phyloP scores from a whole-genome alignment of 2,888 invertebrate species.

The Mongoloraphidia duomilia region DNA sequence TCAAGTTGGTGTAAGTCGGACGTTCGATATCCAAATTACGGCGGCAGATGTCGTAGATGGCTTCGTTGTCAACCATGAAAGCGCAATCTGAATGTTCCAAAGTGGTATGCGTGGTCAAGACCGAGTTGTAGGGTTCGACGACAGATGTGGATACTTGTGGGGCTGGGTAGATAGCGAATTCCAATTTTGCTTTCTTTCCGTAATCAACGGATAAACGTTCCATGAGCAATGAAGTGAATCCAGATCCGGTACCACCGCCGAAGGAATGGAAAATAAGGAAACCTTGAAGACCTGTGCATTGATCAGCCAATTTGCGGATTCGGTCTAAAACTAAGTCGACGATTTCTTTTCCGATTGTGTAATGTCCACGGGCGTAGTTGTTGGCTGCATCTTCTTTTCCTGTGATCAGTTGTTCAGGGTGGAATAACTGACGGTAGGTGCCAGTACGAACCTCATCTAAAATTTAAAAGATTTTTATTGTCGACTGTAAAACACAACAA shows the following conservation, averaged over 20 bases:
- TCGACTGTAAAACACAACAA: too few relatives aligned
- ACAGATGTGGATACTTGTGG: slow-evolving; percentile 37
- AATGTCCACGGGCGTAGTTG: slow-evolving; percentile 95
- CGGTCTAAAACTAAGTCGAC: slow-evolving; percentile 81
- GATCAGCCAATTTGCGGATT: slow-evolving; percentile 64
- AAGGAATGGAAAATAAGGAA: slow-evolving; percentile 51
- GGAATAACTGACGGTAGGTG: slow-evolving; percentile 90
- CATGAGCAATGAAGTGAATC: slow-evolving; percentile 50
- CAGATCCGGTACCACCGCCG: slow-evolving; percentile 44
- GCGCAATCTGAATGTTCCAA: too few relatives aligned
- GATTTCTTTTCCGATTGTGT: slow-evolving; percentile 92
- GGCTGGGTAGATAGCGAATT: slow-evolving; percentile 52
- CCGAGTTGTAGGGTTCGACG: slow-evolving; percentile 43
- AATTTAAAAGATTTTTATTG: slow-evolving; percentile 12
- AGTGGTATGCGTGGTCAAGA: slow-evolving; percentile 46
- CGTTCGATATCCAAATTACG: slow-evolving; percentile 54
- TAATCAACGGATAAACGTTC: slow-evolving; percentile 49
- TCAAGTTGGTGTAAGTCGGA: slow-evolving; percentile 63
- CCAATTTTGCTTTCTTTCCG: slow-evolving; percentile 48
- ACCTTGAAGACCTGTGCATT: slow-evolving; percentile 40
- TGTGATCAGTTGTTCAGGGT: slow-evolving; percentile 93
- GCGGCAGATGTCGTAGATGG: too few relatives aligned
- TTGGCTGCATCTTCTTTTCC: slow-evolving; percentile 97
- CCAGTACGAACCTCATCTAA: slow-evolving; percentile 81
- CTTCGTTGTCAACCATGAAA: too few relatives aligned